Base-by-base conservation (phyloP, 2,888 invertebrate genomes). In the Drosophila hamatofila region DNA sequence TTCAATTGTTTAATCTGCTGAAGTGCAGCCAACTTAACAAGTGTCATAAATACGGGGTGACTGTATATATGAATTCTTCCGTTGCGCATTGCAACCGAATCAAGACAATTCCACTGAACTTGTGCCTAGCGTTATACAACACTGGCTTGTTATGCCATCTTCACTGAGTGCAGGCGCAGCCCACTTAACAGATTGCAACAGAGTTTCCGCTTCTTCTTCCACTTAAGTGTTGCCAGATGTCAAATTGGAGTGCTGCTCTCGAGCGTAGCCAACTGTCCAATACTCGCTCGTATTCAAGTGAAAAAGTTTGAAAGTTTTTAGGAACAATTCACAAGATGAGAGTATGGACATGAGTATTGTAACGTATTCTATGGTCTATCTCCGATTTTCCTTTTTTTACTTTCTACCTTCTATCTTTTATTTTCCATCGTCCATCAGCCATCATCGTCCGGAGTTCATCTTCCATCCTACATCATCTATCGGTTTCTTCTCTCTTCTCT, bases 11-110 rank as follows among this genome's bases (percentile, higher is more conserved):
- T 42, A 9, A 9, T 11, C 11, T 35, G 21, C 9, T 30, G 11
- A 30, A 27, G 55, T 18, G 27, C 55, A 21, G 55, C 27, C 39
- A 55, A 16, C 41, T 55, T 27, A 41, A 41, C 41, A 27, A 41
- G 55, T 56, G 27, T 30, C 16, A 11, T 14, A 21, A 23, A 12
- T 37, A n/a, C 23, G n/a, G n/a, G 9, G 16, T 1, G 3, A 8
- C 6, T 23, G 7, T 16, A 3, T 16, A 16, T 3, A 16, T 6
- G 12, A 42, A 42, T 21, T 42, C 42, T 6, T 14, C 23, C 44
- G 11, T 14, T 44, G 35, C 4, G 23, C 21, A 14, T 7, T 21
- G 18, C 18, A 12, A 21, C 18, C 41, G 41, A 42, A 18, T 42
- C 41, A 11, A 42, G 41, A 9, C 41, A 41, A 21, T 42, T 42